Conservation (phyloP, 2,797 vertebrate genomes). For the Falco concolor region DNA sequence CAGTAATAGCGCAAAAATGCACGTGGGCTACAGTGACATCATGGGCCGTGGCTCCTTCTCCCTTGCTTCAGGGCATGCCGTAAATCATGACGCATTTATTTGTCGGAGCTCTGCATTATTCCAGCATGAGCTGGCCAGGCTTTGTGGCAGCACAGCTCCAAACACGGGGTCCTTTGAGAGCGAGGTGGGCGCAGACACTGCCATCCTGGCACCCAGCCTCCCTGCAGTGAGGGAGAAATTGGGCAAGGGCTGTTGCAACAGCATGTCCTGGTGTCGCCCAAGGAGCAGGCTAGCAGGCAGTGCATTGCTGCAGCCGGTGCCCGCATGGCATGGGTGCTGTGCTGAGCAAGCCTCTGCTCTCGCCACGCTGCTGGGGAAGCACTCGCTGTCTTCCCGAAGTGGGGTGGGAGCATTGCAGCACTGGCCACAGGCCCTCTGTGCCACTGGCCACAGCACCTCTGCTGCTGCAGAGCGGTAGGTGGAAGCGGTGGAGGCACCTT, state of each 20-base stretch:
- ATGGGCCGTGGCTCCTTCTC: neutral
- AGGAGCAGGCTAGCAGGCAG: neutral
- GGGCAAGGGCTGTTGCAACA: neutral
- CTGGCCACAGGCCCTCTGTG: neutral
- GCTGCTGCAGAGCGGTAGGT: neutral
- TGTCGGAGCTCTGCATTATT: neutral
- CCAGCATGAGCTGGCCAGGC: neutral
- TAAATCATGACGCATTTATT: neutral
- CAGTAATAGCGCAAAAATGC: neutral
- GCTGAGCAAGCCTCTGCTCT: neutral
- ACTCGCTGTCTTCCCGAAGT: neutral
- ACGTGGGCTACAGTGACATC: neutral
- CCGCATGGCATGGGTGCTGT: neutral
- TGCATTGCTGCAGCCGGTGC: fast-evolving
- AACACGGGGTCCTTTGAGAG: neutral
- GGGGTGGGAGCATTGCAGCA: neutral
- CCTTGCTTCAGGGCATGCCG: neutral
- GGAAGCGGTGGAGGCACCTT: neutral
- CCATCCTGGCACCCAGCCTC: neutral
- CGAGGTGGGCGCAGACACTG: neutral
- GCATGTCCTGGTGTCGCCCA: fast-evolving
- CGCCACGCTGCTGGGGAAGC: neutral
- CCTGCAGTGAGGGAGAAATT: neutral
- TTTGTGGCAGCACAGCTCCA: neutral
- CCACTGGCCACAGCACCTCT: too few species aligned